Conservation (phyloP, 37 sponge, comb jelly and placozoan genomes). For the Cladorhizidae sp. region DNA sequence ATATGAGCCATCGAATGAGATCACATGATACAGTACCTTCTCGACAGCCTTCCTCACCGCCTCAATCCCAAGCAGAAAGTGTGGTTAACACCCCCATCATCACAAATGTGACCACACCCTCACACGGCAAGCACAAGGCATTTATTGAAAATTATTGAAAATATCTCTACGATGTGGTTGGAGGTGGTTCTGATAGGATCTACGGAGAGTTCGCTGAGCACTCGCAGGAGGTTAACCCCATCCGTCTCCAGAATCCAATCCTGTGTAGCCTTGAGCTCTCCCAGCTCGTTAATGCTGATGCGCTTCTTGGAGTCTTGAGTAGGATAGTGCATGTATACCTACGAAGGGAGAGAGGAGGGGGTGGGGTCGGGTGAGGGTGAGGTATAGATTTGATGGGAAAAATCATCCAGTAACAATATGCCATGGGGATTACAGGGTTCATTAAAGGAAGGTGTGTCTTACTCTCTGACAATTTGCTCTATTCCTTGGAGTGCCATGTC, state of each 20-base stretch:
- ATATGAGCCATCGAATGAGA: slow-evolving; percentile 98
- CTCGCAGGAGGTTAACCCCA: slow-evolving; percentile 92
- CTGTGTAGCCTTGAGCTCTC: slow-evolving; percentile 84
- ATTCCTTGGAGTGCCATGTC: slow-evolving; percentile 98
- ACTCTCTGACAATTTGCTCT: slow-evolving; percentile 96
- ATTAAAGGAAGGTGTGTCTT: background rate
- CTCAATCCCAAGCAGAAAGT: slow-evolving; percentile 84
- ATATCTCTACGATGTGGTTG: slow-evolving; percentile 98
- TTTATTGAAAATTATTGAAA: slow-evolving; percentile 72
- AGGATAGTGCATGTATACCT: slow-evolving; percentile 99
- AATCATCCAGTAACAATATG: no score
- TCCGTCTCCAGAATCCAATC: slow-evolving; percentile 99
- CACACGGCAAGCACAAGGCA: background rate
- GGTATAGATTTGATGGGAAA: background rate
- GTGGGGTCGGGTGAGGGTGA: background rate
- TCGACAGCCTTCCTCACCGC: slow-evolving; percentile 97
- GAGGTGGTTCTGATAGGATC: slow-evolving; percentile 93
- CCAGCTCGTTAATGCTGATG: slow-evolving; percentile 87
- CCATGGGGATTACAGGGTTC: no score
- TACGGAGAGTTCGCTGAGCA: slow-evolving; percentile 91
- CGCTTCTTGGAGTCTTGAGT: slow-evolving; percentile 97
- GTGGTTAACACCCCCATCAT: background rate
- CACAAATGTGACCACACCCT: background rate
- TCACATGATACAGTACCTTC: slow-evolving; percentile 95
- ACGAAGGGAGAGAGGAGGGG: background rate